These are phyloP conservation scores for Cyclargus thomasi DNA, from an alignment of 1,140 invertebrate species.

Conservation along the genomic window DNA sequence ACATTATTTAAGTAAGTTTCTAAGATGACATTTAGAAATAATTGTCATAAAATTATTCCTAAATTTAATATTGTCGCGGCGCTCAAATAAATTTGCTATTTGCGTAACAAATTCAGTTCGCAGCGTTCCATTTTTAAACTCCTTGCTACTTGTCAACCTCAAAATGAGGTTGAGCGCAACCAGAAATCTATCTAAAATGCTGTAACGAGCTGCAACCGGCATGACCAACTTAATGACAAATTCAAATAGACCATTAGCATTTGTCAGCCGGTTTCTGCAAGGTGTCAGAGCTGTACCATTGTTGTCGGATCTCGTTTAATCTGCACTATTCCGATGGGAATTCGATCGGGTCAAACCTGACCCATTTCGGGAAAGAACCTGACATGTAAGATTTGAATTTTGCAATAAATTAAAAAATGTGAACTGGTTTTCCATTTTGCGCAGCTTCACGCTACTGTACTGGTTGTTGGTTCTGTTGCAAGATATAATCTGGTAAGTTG, in stretches of 20 bases:
- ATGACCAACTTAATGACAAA: background rate
- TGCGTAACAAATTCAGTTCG: background rate
- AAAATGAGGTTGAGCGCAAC: background rate
- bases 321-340: constrained; percentile 38
- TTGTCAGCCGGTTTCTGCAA: constrained; percentile 33
- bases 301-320: constrained; percentile 28
- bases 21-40: no score
- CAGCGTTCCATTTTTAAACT: background rate
- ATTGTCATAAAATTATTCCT: no score
- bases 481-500: no score
- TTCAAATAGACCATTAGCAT: constrained; percentile 10
- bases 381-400: constrained; percentile 17
- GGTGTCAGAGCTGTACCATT: constrained; percentile 21
- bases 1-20: no score
- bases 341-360: constrained; percentile 39
- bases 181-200: background rate
- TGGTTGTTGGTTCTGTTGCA: no score
- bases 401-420: background rate
- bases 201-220: background rate
- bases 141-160: background rate
- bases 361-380: constrained; percentile 29
- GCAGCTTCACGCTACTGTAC: no score
- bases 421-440: background rate
- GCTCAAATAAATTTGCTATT: background rate
- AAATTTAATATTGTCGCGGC: background rate